These are phyloP conservation scores for Drosophila maculinotata DNA, from an alignment of 2,888 invertebrate genomes.

Conservation along the genomic window DNA sequence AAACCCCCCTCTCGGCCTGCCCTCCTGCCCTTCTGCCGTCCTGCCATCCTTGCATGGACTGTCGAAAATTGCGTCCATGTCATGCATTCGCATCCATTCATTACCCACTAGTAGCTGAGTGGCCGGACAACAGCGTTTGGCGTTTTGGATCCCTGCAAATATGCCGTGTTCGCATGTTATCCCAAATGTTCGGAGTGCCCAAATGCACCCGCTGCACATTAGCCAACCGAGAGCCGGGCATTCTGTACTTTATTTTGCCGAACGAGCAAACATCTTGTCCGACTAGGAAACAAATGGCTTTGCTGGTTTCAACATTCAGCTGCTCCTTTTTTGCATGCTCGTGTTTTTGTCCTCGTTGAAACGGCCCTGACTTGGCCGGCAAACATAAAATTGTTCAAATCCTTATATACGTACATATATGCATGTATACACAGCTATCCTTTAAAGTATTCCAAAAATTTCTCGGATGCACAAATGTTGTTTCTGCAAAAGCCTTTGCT, in stretches of 20 bases:
- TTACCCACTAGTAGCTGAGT: conserved; percentile 68
- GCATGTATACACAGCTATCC: conserved; percentile 20
- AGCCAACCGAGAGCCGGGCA: conserved; percentile 41
- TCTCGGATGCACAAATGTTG: conserved; percentile 28
- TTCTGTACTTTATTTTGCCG: conserved; percentile 82
- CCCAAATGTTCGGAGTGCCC: conserved; percentile 76
- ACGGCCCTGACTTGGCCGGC: conserved; percentile 39
- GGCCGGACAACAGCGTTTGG: conserved; percentile 76
- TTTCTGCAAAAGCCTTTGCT: conserved; percentile 14
- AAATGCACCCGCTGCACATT: conserved; percentile 59
- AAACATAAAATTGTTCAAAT: conserved; percentile 56
- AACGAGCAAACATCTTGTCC: conserved; percentile 84
- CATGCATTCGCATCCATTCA: conserved; percentile 78
- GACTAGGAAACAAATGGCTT: conserved; percentile 84
- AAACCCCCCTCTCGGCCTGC: not conserved
- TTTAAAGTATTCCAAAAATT: conserved; percentile 30
- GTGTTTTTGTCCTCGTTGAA: conserved; percentile 28
- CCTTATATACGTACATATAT: conserved; percentile 30
- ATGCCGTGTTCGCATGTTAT: conserved; percentile 81
- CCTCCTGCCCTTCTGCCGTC: conserved; percentile 1
- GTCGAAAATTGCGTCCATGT: conserved; percentile 79
- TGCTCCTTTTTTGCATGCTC: conserved; percentile 55
- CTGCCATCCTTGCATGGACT: conserved; percentile 22
- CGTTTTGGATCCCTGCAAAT: conserved; percentile 80
- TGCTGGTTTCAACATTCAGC: conserved; percentile 81